A percentile compares a stretch with the other conserved stretches of the same genome.
Conservation (phyloP, 2,797 vertebrate genomes). For the Pangasius krempfi region DNA sequence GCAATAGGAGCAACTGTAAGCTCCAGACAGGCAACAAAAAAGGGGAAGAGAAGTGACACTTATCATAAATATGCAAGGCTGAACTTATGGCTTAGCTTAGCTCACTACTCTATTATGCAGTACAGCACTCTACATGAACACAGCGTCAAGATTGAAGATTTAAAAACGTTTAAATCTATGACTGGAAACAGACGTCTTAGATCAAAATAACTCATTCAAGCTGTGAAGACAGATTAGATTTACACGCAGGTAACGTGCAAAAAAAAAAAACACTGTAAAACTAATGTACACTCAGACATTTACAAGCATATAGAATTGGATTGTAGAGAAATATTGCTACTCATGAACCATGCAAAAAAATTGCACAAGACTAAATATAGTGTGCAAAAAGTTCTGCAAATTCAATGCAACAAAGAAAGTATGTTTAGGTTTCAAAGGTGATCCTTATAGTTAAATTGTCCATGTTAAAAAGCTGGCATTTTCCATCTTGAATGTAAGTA, state of each 20-base stretch:
- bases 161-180: neutral
- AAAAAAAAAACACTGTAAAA: neutral
- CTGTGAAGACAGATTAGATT: neutral
- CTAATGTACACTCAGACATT: neutral
- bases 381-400: neutral
- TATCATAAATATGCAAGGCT: neutral
- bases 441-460: neutral
- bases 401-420: neutral
- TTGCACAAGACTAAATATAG: neutral
- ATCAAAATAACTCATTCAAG: neutral
- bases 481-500: neutral
- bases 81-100: neutral
- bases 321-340: neutral
- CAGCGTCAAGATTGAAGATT: too few species aligned
- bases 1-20: neutral
- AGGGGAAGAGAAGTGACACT: neutral
- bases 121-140: neutral
- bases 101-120: neutral
- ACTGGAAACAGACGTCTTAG: neutral
- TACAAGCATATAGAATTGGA: neutral
- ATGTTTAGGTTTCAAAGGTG: neutral
- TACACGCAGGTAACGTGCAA: too few species aligned
- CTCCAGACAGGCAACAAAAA: conserved; percentile 1
- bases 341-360: neutral
- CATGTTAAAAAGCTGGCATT: neutral